Conservation (phyloP, 2,113 vertebrate genomes). For the Phrynocephalus versicolor region DNA sequence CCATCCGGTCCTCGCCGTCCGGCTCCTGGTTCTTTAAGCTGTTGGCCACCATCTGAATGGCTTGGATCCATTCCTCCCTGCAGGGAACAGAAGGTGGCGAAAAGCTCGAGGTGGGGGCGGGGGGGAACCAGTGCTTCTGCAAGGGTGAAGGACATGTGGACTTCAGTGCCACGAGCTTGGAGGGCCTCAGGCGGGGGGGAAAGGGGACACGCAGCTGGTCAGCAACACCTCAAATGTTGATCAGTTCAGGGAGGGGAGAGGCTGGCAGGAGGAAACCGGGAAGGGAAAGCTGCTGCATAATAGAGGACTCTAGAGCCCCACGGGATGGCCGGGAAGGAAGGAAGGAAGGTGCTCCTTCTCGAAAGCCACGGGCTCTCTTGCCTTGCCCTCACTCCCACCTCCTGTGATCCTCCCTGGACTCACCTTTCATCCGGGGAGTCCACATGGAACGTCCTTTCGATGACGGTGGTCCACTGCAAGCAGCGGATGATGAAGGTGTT, state of each 20-base stretch:
- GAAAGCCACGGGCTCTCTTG: no score
- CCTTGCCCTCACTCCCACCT: neutral
- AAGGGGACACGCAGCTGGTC: no score
- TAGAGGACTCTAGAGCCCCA: no score
- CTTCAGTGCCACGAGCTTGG: neutral
- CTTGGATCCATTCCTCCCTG: slow-evolving; percentile 93
- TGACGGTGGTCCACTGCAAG: slow-evolving; percentile 94
- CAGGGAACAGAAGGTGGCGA: fast-evolving
- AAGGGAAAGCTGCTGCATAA: neutral
- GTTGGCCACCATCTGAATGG: slow-evolving; percentile 92
- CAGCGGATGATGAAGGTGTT: slow-evolving; percentile 97
- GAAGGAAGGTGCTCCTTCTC: fast-evolving
- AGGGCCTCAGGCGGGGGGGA: no score
- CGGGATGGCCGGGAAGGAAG: no score
- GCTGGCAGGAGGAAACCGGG: no score
- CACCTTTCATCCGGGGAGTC: slow-evolving; percentile 90
- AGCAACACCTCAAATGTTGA: neutral
- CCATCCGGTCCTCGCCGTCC: slow-evolving; percentile 81
- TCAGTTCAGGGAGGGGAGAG: no score
- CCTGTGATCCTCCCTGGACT: neutral
- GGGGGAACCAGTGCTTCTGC: neutral
- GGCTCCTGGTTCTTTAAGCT: slow-evolving; percentile 86
- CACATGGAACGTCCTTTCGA: slow-evolving; percentile 93
- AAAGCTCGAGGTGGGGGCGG: fast-evolving
- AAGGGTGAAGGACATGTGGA: neutral